A percentile compares a stretch with the other conserved stretches of the same genome.
Conservation (phyloP, 2,797 vertebrate species). For the Lophius americanus region DNA sequence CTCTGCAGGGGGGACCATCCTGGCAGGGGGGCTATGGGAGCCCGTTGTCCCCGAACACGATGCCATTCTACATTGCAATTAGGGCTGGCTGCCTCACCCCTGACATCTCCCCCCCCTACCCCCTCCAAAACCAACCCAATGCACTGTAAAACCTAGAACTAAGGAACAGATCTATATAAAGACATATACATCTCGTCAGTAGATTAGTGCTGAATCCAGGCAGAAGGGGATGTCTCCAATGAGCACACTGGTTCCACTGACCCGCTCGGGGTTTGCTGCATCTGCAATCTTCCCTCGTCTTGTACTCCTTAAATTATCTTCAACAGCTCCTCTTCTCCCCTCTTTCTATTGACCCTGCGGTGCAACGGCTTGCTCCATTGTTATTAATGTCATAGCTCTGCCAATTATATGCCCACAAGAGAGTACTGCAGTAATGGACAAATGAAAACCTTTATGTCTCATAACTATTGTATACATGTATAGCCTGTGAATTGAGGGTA, state of each 20-base stretch:
- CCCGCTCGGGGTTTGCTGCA: slow-evolving; percentile 50
- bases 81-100: slow-evolving; percentile 1
- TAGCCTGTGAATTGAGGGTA: slow-evolving; percentile 6
- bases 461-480: not conserved
- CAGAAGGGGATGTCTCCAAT: slow-evolving; percentile 34
- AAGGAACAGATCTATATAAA: slow-evolving; percentile 30
- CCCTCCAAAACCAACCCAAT: slow-evolving; percentile 24
- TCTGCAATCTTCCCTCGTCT: slow-evolving; percentile 50
- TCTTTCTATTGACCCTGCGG: slow-evolving; percentile 10
- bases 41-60: slow-evolving; percentile 53
- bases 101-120: not conserved
- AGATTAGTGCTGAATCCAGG: slow-evolving; percentile 39
- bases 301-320: slow-evolving; percentile 27
- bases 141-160: slow-evolving; percentile 50
- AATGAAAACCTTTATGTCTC: slow-evolving; percentile 14
- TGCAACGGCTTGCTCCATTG: slow-evolving; percentile 31
- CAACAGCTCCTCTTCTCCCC: slow-evolving; percentile 15
- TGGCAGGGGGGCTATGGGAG: slow-evolving; percentile 59
- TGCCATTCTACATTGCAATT: slow-evolving; percentile 29
- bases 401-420: slow-evolving; percentile 59
- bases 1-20: slow-evolving; percentile 62
- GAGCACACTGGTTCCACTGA: slow-evolving; percentile 51
- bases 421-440: slow-evolving; percentile 60
- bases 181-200: slow-evolving; percentile 43
- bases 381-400: slow-evolving; percentile 51